Evolutionary conservation across 2,888 invertebrate species (phyloP).

Genomic region (Callimorpha dominula): DNA sequence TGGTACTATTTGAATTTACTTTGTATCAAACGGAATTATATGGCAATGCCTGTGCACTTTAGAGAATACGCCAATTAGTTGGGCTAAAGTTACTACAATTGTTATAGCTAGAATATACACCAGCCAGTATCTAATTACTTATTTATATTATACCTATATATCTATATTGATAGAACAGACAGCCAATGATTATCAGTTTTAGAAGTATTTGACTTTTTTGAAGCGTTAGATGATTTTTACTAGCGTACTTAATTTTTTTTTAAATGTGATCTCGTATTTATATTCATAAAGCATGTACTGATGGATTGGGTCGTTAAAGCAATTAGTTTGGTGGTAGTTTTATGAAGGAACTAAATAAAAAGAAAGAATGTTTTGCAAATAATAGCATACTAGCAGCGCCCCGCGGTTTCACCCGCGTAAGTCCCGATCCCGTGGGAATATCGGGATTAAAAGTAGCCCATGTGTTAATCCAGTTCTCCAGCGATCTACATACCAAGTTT

Average conservation of each 20-base stretch:
- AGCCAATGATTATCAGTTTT: neutral
- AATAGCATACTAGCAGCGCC: too few species aligned
- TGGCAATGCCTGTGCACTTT: neutral
- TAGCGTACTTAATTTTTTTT: neutral
- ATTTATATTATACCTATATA: neutral
- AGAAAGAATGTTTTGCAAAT: neutral
- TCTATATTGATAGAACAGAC: neutral
- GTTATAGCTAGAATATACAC: neutral
- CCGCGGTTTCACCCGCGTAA: too few species aligned
- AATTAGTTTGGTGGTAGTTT: neutral
- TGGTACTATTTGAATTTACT: neutral
- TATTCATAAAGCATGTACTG: neutral
- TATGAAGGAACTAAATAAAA: neutral
- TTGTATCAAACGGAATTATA: neutral
- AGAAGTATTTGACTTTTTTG: too few species aligned
- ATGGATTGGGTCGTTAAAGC: neutral
- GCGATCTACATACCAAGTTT: too few species aligned
- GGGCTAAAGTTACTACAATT: too few species aligned
- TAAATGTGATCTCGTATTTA: neutral
- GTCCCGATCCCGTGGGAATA: too few species aligned
- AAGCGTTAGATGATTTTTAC: neutral
- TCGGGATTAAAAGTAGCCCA: too few species aligned
- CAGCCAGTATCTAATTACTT: neutral
- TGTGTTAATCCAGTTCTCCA: too few species aligned
- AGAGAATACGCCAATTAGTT: too few species aligned